phyloP scores from a whole-genome alignment of 2,888 invertebrate genomes.

The Protodeltote pygarga region DNA sequence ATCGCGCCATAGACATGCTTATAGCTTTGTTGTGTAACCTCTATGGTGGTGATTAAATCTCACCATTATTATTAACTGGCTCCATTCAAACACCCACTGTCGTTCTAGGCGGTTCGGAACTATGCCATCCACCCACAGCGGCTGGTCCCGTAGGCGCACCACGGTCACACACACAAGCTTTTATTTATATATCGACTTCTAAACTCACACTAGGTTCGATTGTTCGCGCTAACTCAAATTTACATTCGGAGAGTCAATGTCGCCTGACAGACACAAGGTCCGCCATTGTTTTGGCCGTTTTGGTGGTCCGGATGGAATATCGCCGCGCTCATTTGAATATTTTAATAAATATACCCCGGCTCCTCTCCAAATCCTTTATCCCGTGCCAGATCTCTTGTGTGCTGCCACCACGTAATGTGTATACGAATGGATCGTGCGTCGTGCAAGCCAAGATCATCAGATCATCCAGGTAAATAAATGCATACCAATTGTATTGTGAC shows the following conservation, averaged over 20 bases:
- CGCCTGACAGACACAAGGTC: conserved; percentile 78
- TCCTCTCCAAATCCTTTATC: conserved; percentile 48
- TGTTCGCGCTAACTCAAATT: conserved; percentile 81
- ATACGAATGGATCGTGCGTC: conserved; percentile 68
- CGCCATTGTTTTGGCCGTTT: conserved; percentile 81
- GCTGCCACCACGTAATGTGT: conserved; percentile 53
- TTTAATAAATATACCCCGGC: conserved; percentile 58
- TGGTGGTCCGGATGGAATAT: conserved; percentile 78
- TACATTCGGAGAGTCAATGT: conserved; percentile 83
- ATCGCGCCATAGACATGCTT: conserved; percentile 79
- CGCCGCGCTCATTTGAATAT: conserved; percentile 73
- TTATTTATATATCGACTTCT: conserved; percentile 79
- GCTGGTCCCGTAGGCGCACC: conserved; percentile 85
- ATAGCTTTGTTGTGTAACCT: conserved; percentile 83
- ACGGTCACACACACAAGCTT: conserved; percentile 83
- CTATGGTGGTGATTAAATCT: conserved; percentile 86
- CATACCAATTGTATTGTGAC: conserved; percentile 63
- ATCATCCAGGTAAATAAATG: conserved; percentile 70
- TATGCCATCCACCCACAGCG: conserved; percentile 86
- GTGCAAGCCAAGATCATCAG: conserved; percentile 84
- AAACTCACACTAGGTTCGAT: conserved; percentile 80
- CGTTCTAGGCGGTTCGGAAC: conserved; percentile 82
- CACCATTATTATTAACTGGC: conserved; percentile 87
- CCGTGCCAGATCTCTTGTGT: conserved; percentile 56
- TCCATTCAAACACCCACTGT: conserved; percentile 86